Evolutionary conservation across 2,113 vertebrate genomes (phyloP), one percentile per base, ranked within the genome.

Genomic region (Hydropotes inermis): DNA sequence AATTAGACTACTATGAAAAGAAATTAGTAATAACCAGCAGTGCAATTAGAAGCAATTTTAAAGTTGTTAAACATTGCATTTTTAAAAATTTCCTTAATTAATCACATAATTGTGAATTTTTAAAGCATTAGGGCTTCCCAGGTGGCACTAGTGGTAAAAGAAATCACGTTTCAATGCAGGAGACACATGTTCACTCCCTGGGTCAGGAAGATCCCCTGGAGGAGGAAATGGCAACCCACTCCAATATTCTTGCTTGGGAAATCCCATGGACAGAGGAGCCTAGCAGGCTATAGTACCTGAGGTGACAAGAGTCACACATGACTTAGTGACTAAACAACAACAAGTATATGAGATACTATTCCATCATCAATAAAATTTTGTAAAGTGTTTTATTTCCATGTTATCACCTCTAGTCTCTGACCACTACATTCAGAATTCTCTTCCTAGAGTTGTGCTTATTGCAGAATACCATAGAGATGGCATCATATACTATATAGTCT

Each of bases 381-480:
- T 97, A 97, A 97, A 70, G 84, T 86, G 11, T 98, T 60, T 97
- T 98, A 98, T 98, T 97, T 98, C 97, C 97, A 97, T 97, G 55
- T 98, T 43, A 43, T 76, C 36, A 76, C 7, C 23, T 17, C 86
- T 36, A 88, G 28, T 7, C 67, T 52, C 16, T 70, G 3, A 14
- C 33, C 19, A 82, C n/a, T 1, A 27, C 10, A 27, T 33, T 58
- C 12, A 74, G 11, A 84, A 39, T 55, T 52, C n/a, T 43, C 6
- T 54, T 81, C 9, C 19, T 45, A 47, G 28, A 84, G 10, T 13
- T 95, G 36, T 67, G 33, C 12, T 33, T 39, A 57, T 25, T 30
- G 45, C 6, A 84, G 15, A 88, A 64, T 14, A 4, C 45, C 36
- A 39, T 16, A 50, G 7, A 39, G 13, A 36, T 36, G 3, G 14